A percentile compares a stretch with the other conserved stretches of the same genome.
Conservation (phyloP, 2,797 vertebrate genomes). For the Paratrypauchen microcephalus region DNA sequence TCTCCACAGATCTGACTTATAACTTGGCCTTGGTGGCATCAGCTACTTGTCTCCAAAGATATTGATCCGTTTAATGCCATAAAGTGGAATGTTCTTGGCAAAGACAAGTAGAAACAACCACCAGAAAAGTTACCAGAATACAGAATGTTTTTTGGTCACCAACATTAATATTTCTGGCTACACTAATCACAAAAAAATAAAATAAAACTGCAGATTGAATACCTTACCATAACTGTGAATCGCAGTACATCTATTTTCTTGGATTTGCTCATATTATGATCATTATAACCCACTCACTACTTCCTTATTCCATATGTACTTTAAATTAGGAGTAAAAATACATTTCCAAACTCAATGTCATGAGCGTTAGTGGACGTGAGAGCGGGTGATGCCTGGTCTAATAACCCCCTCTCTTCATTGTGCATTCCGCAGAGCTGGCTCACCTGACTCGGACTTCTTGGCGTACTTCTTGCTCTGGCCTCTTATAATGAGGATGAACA, state of each 20-base stretch:
- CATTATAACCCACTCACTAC: neutral
- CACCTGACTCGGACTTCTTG: constrained; percentile 94
- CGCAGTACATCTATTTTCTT: neutral
- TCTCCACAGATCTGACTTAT: no score
- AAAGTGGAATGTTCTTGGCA: no score
- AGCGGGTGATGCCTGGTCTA: neutral
- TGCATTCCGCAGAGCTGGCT: constrained; percentile 29
- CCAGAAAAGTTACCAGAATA: no score
- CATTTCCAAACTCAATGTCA: neutral
- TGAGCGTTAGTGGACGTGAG: neutral
- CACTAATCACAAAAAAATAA: no score
- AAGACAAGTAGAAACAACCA: no score
- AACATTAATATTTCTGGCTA: no score
- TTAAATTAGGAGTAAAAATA: neutral
- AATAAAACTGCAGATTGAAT: no score
- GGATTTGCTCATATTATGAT: neutral
- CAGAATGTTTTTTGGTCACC: no score
- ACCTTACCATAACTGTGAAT: no score
- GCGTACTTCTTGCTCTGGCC: constrained; percentile 98
- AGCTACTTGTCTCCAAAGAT: no score
- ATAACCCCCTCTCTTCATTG: constrained; percentile 1
- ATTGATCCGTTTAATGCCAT: no score
- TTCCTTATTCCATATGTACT: neutral
- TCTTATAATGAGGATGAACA: constrained; percentile 95
- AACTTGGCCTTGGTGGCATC: no score